phyloP scores from a whole-genome alignment of 2,797 vertebrate genomes.

The Allobates femoralis region DNA sequence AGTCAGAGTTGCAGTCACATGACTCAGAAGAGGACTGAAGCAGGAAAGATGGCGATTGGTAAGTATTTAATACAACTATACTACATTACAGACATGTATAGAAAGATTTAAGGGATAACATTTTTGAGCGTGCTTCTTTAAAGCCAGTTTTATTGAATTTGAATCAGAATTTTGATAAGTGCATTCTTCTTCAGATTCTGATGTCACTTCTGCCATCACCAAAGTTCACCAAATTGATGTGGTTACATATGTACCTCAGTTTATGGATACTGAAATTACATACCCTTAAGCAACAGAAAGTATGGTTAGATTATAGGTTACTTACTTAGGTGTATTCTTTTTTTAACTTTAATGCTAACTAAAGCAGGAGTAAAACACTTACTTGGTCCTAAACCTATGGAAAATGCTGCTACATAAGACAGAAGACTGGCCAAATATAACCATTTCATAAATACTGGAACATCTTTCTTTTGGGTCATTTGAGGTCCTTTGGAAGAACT shows the following conservation, averaged over 20 bases:
- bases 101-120: too few relatives aligned
- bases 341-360: not conserved
- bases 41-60: too few relatives aligned
- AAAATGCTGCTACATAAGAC: constrained; percentile 91
- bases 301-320: not conserved
- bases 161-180: not conserved
- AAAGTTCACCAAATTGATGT: not conserved
- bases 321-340: not conserved
- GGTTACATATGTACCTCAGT: not conserved
- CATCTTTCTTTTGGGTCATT: constrained; percentile 58
- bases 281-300: not conserved
- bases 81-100: too few relatives aligned
- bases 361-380: constrained; percentile 71
- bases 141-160: not conserved
- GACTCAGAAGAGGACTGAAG: too few relatives aligned
- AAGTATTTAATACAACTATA: too few relatives aligned
- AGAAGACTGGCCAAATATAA: constrained; percentile 89
- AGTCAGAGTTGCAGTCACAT: too few relatives aligned
- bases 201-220: not conserved
- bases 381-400: constrained; percentile 95
- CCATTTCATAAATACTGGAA: constrained; percentile 84
- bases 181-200: not conserved
- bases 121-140: not conserved
- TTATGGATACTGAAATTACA: not conserved
- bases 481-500: not conserved